Percentiles rank a stretch among this genome's conserved stretches.
Evolutionary conservation across 2,888 invertebrate species (phyloP).

Genomic region (Yponomeuta sedellus): DNA sequence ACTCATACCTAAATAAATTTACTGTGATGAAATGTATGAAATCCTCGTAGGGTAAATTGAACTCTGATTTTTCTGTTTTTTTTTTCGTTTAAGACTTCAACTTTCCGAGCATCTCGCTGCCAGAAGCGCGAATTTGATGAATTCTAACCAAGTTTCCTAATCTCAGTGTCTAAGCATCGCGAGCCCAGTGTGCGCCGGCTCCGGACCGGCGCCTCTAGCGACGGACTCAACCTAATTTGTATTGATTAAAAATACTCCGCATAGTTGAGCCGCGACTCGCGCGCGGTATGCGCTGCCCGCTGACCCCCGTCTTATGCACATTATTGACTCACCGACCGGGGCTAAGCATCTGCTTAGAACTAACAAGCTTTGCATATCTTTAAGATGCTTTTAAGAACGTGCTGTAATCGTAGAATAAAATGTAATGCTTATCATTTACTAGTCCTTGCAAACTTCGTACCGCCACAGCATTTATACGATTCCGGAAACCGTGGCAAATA

Average conservation of each 20-base stretch:
- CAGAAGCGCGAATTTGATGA: too few species aligned
- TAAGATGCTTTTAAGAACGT: background rate
- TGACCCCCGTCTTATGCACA: slow-evolving; percentile 39
- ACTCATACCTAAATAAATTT: too few species aligned
- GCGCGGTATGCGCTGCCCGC: slow-evolving; percentile 38
- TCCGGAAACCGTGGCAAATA: too few species aligned
- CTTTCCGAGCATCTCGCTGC: too few species aligned
- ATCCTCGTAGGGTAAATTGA: too few species aligned
- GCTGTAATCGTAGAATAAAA: too few species aligned
- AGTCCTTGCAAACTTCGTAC: too few species aligned
- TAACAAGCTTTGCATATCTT: background rate
- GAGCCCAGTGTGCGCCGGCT: slow-evolving; percentile 30
- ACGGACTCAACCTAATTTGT: slow-evolving; percentile 69
- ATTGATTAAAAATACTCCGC: slow-evolving; percentile 77
- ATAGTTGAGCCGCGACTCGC: slow-evolving; percentile 44
- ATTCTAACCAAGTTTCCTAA: background rate
- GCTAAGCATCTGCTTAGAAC: background rate
- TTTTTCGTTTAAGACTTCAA: too few species aligned
- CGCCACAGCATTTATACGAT: too few species aligned
- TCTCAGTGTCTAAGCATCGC: background rate
- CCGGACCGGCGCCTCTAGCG: slow-evolving; percentile 31
- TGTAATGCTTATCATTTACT: too few species aligned
- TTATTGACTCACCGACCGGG: slow-evolving; percentile 30
- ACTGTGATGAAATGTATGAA: too few species aligned
- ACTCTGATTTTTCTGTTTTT: too few species aligned